Evolutionary conservation across 2,888 invertebrate genomes (phyloP), one percentile per base, ranked within the genome.

Genomic region (Athalia circularis): DNA sequence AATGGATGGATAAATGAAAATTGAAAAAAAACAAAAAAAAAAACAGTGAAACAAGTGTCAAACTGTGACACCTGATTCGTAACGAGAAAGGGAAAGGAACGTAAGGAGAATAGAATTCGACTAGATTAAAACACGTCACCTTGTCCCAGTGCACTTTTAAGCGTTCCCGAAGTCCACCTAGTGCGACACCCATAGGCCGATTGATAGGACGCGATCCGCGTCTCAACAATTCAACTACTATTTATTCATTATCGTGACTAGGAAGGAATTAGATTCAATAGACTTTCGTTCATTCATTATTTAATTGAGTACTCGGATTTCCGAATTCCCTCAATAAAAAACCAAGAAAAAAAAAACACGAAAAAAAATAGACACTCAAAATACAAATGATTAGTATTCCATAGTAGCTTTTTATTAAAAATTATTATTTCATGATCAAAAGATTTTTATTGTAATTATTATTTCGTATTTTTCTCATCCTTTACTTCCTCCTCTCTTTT

Each of bases 101-200:
- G 72, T 13, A 9, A 11, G 48, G 54, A 29, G 50, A 62, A 50
- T 62, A 61, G 75, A 75, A 75, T 75, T 75, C 62, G 43, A 64
- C 75, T 61, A 29, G 52, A 48, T 75, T 61, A 57, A 64, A 62
- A 68, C 50, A 79, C 79, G 77, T 85, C 83, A 84, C 83, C 85
- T 86, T 83, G 84, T 68, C 67, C 78, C 80, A 65, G 67, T 77
- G 85, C 86, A 85, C 85, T 86, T 85, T 78, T 79, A 59, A 78
- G 83, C 79, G 82, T 85, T 86, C 85, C 5, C 80, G 85, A 86
- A 85, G 83, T 82, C 86, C 80, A 76, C 76, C 83, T 85, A 86
- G 83, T 82, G 81, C 75, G 62, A 72, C 57, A 15, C 11, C 62
- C 15, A 7, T 4, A 72, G 72, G 45, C 72, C 45, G 72, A 45